These are phyloP conservation scores for Entomobrya proxima DNA, from an alignment of 2,888 invertebrate genomes.

Conservation along the genomic window DNA sequence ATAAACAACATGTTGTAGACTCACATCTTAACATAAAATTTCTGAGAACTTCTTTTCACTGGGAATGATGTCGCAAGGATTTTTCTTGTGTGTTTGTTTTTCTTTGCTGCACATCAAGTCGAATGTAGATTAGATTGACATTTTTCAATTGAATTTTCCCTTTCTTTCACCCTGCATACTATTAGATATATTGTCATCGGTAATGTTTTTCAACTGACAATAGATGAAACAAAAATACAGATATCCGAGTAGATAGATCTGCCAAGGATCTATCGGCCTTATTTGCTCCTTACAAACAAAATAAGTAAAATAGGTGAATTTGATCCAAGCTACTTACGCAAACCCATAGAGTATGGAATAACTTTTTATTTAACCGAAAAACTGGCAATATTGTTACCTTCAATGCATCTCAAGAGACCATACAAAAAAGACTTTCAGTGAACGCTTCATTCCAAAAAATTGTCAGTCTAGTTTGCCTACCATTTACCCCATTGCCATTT, in stretches of 20 bases:
- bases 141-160: constrained; percentile 33
- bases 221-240: not conserved
- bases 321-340: not conserved
- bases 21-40: not conserved
- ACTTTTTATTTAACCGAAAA: constrained; percentile 60
- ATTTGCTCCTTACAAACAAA: not conserved
- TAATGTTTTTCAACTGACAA: not conserved
- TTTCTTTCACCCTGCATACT: not conserved
- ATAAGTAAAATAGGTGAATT: not conserved
- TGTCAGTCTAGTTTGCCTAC: constrained; percentile 18
- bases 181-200: not conserved
- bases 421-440: constrained; percentile 43
- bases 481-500: no score
- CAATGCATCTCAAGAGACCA: constrained; percentile 60
- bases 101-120: not conserved
- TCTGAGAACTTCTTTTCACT: not conserved
- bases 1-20: constrained; percentile 29
- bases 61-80: no score
- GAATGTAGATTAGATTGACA: constrained; percentile 17
- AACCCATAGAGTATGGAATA: constrained; percentile 3
- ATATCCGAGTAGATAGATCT: no score
- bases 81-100: not conserved
- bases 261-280: not conserved
- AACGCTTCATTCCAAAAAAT: constrained; percentile 33
- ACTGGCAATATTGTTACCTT: constrained; percentile 67